Conservation (phyloP, 2,888 invertebrate species). For the Lydus trimaculatus region DNA sequence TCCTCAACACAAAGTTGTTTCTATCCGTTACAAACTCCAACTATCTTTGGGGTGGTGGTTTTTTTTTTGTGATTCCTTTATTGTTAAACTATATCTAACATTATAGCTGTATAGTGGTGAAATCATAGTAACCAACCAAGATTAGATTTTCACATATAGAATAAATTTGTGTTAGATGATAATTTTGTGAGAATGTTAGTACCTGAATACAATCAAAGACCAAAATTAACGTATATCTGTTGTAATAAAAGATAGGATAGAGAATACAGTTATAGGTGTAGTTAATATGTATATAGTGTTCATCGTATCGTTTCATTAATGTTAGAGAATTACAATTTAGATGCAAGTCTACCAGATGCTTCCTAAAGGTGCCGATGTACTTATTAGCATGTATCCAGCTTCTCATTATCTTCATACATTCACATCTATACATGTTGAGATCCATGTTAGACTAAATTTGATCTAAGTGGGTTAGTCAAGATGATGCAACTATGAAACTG, state of each 20-base stretch:
- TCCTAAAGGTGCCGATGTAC: conserved; percentile 10
- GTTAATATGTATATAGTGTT: conserved; percentile 1
- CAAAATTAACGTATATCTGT: neutral
- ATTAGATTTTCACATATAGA: neutral
- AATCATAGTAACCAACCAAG: neutral
- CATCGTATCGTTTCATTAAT: conserved; percentile 13
- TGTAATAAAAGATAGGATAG: neutral
- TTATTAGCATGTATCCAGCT: conserved; percentile 2
- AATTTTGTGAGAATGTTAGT: neutral
- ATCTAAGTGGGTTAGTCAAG: neutral
- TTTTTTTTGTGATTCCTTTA: neutral
- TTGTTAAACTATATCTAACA: neutral
- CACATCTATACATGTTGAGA: neutral
- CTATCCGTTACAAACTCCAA: neutral
- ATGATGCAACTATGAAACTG: no score
- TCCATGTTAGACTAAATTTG: neutral
- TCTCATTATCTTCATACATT: conserved; percentile 3
- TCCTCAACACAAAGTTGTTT: conserved; percentile 3
- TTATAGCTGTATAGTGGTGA: neutral
- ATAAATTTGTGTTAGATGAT: neutral
- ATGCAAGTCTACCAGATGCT: conserved; percentile 13
- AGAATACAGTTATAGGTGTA: neutral
- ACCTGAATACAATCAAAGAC: conserved; percentile 3
- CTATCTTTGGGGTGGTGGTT: neutral
- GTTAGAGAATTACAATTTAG: conserved; percentile 11